Percentiles rank a stretch among this genome's conserved stretches.
These are phyloP conservation scores for Chlorops oryzae DNA, from an alignment of 1,140 invertebrate genomes.

Conservation along the genomic window DNA sequence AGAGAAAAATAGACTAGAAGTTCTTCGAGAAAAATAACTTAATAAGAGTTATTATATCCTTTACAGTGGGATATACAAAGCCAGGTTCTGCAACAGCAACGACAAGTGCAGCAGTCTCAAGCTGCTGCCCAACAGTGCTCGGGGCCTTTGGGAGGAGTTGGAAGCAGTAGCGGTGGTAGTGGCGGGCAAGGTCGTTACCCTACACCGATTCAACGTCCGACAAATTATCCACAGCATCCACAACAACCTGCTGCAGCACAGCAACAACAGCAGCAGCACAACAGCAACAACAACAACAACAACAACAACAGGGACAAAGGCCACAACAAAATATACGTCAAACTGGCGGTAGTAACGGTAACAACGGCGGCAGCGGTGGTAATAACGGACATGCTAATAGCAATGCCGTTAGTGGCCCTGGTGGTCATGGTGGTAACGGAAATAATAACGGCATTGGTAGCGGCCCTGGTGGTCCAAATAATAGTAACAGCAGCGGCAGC, in stretches of 20 bases:
- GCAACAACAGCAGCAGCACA: conserved; percentile 34
- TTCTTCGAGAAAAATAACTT: too few species aligned
- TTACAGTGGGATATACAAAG: conserved; percentile 46
- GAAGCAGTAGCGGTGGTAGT: conserved; percentile 31
- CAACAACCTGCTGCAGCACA: conserved; percentile 31
- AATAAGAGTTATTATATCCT: conserved; percentile 4
- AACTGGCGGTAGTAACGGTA: conserved; percentile 29
- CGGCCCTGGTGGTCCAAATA: conserved; percentile 15
- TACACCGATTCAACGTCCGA: conserved; percentile 46
- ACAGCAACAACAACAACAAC: conserved; percentile 44
- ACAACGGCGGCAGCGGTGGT: conserved; percentile 25
- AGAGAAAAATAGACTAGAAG: too few species aligned
- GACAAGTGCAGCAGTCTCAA: conserved; percentile 37
- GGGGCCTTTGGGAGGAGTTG: conserved; percentile 34
- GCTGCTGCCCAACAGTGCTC: conserved; percentile 29
- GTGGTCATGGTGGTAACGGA: conserved; percentile 17
- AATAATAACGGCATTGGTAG: conserved; percentile 5
- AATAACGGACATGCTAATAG: too few species aligned
- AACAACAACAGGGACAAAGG: conserved; percentile 42
- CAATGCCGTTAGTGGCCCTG: too few species aligned
- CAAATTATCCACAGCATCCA: conserved; percentile 50
- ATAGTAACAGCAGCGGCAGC: conserved; percentile 23
- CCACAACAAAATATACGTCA: conserved; percentile 42
- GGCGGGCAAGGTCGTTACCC: conserved; percentile 42
- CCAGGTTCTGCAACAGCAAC: conserved; percentile 50